phyloP scores from a whole-genome alignment of 1,140 invertebrate genomes.

The Amphibalanus amphitrite region DNA sequence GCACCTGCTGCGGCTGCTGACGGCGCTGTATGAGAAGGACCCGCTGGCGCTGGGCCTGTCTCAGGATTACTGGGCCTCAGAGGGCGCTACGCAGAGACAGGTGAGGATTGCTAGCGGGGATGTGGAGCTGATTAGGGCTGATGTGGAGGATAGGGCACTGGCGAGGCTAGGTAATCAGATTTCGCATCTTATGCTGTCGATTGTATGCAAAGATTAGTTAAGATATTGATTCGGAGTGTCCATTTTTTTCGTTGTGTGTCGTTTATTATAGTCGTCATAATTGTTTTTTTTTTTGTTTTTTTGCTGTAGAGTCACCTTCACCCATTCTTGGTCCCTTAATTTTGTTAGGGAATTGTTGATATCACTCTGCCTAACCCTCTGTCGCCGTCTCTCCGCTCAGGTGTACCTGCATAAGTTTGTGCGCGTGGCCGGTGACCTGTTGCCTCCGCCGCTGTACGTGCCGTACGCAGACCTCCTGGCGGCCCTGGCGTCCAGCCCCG shows the following conservation, averaged over 20 bases:
- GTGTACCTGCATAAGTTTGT: constrained; percentile 80
- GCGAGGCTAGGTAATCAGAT: no score
- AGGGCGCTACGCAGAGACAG: background rate
- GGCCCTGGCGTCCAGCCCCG: constrained; percentile 50
- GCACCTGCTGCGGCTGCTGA: constrained; percentile 55
- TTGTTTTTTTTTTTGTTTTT: no score
- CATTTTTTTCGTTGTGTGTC: no score
- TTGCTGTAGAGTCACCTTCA: no score
- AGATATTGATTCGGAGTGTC: no score
- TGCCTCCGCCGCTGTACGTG: constrained; percentile 67
- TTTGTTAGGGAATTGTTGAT: no score
- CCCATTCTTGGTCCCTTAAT: no score
- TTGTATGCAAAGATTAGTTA: no score
- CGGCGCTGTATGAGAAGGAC: constrained; percentile 60
- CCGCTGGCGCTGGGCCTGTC: constrained; percentile 7
- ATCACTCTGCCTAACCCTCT: background rate
- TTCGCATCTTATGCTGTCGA: no score
- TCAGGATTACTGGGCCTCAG: background rate
- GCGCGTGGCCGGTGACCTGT: constrained; percentile 61
- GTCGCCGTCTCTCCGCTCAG: constrained; percentile 25
- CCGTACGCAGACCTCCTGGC: constrained; percentile 73
- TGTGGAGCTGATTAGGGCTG: no score
- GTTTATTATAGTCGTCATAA: no score
- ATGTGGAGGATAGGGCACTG: no score
- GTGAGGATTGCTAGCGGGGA: background rate